Base-by-base conservation (phyloP, 1,140 invertebrate species). In the Drosophila yakuba region DNA sequence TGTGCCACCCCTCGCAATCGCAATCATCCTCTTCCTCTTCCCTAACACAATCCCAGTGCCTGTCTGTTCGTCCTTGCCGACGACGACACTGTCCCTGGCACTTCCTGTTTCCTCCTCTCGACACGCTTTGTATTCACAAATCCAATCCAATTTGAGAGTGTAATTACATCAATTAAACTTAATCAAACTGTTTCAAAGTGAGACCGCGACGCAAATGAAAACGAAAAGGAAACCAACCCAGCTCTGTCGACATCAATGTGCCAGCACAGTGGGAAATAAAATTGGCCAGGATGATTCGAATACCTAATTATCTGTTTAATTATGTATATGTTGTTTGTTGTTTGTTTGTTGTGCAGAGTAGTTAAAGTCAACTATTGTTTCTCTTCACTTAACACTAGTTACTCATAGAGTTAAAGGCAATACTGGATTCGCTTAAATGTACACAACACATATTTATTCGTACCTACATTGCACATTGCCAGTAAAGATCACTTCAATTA, bases 141-240 rank as follows among this genome's bases (percentile, higher is more conserved):
- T 88, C 83, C 83, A 88, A 88, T 88, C 79, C 83, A 88, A 88
- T 88, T 89, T 88, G 74, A 88, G 80, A 88, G 62, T 83, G 75
- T 88, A 88, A 88, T 88, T 88, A 88, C 84, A 88, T 88, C 84
- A 88, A 88, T 88, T 88, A 88, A 88, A 88, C 83, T 88, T 88
- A 88, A 88, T 88, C 84, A 88, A 88, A 88, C 79, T 88, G 84
- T 80, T 88, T 89, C 83, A 83, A 88, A 75, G 75, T 61, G 81
- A 57, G 81, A 67, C 55, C 28, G 36, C 25, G 45, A 64, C 55
- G 72, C 66, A 68, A 84, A 71, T 71, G 64, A 82, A 82, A 79
- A 66, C 83, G 83, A 85, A 86, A 75, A 35, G 35, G 48, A 60
- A 71, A 60, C 15, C 15, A 71, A 60, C 15, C 15, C 25, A 6